Percentiles rank a stretch among this genome's conserved stretches.
These are phyloP conservation scores for Synanthedon formicaeformis DNA, from an alignment of 2,888 invertebrate species.

Conservation along the genomic window DNA sequence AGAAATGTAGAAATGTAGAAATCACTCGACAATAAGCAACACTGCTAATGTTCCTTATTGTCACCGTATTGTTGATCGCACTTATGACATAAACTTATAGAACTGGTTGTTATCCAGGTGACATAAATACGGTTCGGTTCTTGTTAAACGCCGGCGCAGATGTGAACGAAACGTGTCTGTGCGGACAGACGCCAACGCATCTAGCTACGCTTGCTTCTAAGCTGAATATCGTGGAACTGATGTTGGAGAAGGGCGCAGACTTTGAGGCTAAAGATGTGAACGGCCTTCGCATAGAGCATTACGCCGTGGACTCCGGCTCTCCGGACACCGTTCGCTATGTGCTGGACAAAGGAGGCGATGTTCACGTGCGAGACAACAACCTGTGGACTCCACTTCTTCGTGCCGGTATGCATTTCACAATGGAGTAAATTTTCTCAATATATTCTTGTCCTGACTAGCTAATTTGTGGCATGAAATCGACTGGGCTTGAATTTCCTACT, in stretches of 20 bases:
- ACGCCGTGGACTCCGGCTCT: slow-evolving; percentile 63
- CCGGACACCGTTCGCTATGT: slow-evolving; percentile 35
- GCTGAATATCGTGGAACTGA: slow-evolving; percentile 35
- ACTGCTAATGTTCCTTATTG: too few species aligned
- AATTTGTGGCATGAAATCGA: too few species aligned
- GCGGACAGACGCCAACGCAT: slow-evolving; percentile 60
- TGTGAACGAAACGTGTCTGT: slow-evolving; percentile 40
- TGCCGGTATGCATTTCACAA: slow-evolving; percentile 36
- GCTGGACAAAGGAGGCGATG: slow-evolving; percentile 37
- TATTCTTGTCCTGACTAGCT: too few species aligned
- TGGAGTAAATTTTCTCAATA: neutral
- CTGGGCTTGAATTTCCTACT: too few species aligned
- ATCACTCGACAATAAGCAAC: too few species aligned
- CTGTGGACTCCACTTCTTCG: slow-evolving; percentile 70
- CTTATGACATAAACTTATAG: too few species aligned
- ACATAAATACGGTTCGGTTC: slow-evolving; percentile 44
- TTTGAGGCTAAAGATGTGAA: slow-evolving; percentile 55
- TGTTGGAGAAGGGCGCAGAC: slow-evolving; percentile 62
- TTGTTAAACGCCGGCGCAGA: slow-evolving; percentile 59
- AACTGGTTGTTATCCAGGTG: slow-evolving; percentile 23
- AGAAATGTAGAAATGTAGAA: too few species aligned
- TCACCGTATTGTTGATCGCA: too few species aligned
- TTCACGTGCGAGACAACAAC: slow-evolving; percentile 42
- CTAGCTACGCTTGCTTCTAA: slow-evolving; percentile 45
- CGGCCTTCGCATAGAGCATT: slow-evolving; percentile 60